phyloP scores from a whole-genome alignment of 2,113 vertebrate species.

The Ranitomeya imitator region DNA sequence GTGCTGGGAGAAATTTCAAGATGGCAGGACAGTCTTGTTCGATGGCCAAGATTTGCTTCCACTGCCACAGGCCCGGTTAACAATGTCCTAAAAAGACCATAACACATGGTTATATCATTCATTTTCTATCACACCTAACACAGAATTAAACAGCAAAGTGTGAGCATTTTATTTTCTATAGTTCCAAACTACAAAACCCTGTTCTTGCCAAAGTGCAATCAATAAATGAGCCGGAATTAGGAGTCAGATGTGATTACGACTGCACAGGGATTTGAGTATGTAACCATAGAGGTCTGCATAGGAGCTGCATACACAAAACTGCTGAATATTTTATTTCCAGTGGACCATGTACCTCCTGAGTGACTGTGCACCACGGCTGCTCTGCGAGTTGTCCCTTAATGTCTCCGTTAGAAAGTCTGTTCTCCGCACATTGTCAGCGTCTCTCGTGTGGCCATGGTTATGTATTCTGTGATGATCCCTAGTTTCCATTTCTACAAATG shows the following conservation, averaged over 20 bases:
- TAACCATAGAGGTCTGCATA: background rate
- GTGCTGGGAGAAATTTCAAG: slow-evolving; percentile 72
- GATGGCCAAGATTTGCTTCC: slow-evolving; percentile 78
- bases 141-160: background rate
- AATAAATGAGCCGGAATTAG: background rate
- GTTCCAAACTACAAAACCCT: background rate
- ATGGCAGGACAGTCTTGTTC: slow-evolving; percentile 75
- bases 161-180: background rate
- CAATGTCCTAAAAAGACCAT: slow-evolving; percentile 74
- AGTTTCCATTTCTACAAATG: background rate
- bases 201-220: background rate
- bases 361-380: background rate
- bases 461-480: background rate
- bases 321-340: background rate
- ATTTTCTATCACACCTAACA: background rate
- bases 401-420: background rate
- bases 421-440: background rate
- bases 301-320: background rate
- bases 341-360: background rate
- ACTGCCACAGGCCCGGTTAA: slow-evolving; percentile 71
- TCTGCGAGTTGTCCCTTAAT: background rate
- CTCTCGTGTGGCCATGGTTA: background rate
- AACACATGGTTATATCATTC: background rate
- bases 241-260: background rate
- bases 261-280: background rate